Evolutionary conservation across 1,140 invertebrate genomes (phyloP).

Genomic region (Centruroides vittatus): DNA sequence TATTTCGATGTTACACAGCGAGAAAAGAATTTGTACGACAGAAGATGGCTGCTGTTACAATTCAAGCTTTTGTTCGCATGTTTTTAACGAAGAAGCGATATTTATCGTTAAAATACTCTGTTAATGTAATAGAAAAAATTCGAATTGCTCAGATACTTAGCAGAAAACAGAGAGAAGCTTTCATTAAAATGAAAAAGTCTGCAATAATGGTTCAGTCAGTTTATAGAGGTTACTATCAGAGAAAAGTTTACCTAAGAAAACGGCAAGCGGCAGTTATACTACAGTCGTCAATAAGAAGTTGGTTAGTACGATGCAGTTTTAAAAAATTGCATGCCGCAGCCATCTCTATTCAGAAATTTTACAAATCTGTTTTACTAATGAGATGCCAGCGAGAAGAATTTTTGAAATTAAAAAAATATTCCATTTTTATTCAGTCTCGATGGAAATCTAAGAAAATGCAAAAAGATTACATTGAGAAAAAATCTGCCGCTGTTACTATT

Average conservation of each 20-base stretch:
- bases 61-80: conserved; percentile 5
- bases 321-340: background rate
- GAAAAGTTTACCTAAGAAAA: background rate
- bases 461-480: background rate
- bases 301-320: too few relatives aligned
- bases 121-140: background rate
- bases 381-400: conserved; percentile 1
- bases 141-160: too few relatives aligned
- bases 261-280: background rate
- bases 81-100: background rate
- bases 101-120: background rate
- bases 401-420: conserved; percentile 1
- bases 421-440: conserved; percentile 15
- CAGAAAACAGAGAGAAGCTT: too few relatives aligned
- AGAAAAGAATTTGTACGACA: background rate
- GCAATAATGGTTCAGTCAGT: background rate
- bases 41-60: background rate
- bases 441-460: background rate
- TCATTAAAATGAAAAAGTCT: background rate
- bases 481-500: background rate
- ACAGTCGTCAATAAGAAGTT: background rate
- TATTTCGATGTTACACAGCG: background rate
- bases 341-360: conserved; percentile 9
- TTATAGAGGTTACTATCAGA: background rate
- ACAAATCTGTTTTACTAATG: background rate